A percentile compares a stretch with the other conserved stretches of the same genome.
Evolutionary conservation across 2,797 vertebrate species (phyloP).

Genomic region (Pristis pectinata): DNA sequence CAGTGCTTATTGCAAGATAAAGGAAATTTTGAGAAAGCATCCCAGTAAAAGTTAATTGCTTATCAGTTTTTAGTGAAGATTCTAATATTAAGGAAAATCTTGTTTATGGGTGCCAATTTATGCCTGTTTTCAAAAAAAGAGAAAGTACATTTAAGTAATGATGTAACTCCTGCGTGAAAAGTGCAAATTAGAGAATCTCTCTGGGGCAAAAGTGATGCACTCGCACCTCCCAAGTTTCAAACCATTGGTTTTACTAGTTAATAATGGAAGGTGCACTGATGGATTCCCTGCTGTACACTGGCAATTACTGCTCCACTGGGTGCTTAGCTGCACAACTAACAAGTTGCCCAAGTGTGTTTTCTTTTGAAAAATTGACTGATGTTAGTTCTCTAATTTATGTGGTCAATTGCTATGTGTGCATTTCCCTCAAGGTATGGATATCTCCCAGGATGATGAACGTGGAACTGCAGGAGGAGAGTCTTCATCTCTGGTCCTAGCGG

Average conservation of each 20-base stretch:
- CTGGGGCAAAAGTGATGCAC: background rate
- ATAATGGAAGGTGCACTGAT: background rate
- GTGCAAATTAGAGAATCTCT: background rate
- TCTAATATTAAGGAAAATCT: background rate
- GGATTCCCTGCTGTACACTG: background rate
- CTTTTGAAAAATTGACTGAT: background rate
- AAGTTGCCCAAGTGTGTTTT: background rate
- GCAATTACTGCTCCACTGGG: background rate
- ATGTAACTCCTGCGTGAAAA: background rate
- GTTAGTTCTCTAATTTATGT: background rate
- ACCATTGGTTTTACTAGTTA: background rate
- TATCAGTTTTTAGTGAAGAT: background rate
- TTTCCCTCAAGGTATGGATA: background rate
- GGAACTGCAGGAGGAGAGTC: conserved; percentile 40
- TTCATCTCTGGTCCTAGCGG: conserved; percentile 41
- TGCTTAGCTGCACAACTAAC: too few relatives aligned
- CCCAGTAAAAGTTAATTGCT: background rate
- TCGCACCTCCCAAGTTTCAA: background rate
- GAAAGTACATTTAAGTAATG: background rate
- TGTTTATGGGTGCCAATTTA: background rate
- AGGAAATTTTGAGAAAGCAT: background rate
- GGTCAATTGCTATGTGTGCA: background rate
- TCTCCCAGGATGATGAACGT: background rate
- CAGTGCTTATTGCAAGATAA: background rate
- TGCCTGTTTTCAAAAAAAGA: background rate